Evolutionary conservation across 2,888 invertebrate genomes (phyloP).

Genomic region (Cancer borealis): DNA sequence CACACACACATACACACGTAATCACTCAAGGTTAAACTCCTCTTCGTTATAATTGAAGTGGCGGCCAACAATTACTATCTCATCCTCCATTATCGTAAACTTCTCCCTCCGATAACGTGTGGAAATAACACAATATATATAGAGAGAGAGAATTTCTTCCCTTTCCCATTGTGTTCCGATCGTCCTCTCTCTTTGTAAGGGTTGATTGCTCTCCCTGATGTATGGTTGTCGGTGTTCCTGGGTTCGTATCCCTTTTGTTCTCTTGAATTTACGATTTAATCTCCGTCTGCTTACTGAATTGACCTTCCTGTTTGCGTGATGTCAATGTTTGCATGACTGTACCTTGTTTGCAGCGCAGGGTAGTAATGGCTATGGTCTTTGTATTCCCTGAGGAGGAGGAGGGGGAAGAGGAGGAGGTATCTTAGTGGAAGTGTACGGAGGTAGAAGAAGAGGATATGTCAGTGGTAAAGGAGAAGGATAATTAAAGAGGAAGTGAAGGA

Average conservation of each 20-base stretch:
- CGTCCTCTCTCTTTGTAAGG: background rate
- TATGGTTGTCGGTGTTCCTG: background rate
- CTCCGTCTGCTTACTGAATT: background rate
- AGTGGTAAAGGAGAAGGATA: background rate
- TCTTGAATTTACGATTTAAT: background rate
- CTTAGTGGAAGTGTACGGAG: background rate
- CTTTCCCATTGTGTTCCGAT: background rate
- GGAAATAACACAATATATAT: too few species aligned
- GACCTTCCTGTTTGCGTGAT: background rate
- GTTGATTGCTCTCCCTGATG: background rate
- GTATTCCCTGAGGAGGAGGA: background rate
- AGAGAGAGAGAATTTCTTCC: background rate
- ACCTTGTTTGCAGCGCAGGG: background rate
- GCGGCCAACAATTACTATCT: background rate
- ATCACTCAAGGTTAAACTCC: slow-evolving; percentile 13
- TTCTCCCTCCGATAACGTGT: background rate
- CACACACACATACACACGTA: background rate
- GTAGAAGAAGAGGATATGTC: background rate
- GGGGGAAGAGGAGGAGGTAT: background rate
- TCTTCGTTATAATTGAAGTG: background rate
- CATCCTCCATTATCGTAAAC: background rate
- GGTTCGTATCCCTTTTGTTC: background rate
- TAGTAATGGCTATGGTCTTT: background rate
- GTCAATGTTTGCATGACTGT: slow-evolving; percentile 14
- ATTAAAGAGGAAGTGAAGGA: background rate